Conservation (phyloP, 2,797 vertebrate species). For the Poecilia wingei region DNA sequence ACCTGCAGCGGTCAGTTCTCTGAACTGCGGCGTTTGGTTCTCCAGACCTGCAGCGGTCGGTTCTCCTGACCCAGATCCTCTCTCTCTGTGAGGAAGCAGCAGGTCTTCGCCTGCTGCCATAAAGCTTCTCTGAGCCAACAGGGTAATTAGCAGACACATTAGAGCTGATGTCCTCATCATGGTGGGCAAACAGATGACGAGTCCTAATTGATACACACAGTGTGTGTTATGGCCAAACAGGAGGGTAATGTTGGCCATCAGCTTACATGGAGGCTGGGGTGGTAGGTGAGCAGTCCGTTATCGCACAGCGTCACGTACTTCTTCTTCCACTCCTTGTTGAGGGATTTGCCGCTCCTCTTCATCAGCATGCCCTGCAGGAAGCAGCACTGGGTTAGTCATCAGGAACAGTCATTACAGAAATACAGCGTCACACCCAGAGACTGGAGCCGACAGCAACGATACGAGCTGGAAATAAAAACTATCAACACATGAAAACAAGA, state of each 20-base stretch:
- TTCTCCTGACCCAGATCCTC: too few species aligned
- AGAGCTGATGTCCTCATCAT: conserved; percentile 69
- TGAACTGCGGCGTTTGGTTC: too few species aligned
- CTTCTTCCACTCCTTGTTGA: conserved; percentile 99
- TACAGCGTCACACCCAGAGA: too few species aligned
- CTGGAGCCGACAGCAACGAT: too few species aligned
- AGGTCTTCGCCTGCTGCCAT: not conserved
- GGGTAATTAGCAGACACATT: conserved; percentile 74
- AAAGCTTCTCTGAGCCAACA: conserved; percentile 53
- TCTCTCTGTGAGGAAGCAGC: not conserved
- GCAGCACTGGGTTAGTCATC: not conserved
- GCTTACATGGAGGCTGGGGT: conserved; percentile 94
- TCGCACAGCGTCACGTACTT: conserved; percentile 96
- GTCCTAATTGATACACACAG: conserved; percentile 67
- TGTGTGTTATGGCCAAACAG: conserved; percentile 3
- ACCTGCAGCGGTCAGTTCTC: too few species aligned
- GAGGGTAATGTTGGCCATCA: conserved; percentile 8
- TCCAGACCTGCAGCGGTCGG: too few species aligned
- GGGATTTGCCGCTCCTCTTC: conserved; percentile 92
- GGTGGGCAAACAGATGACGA: conserved; percentile 72
- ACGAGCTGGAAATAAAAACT: not conserved
- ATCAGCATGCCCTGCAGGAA: conserved; percentile 91
- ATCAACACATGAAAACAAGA: not conserved
- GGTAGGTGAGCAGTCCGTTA: conserved; percentile 95
- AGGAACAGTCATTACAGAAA: too few species aligned